Percentiles rank a stretch among this genome's conserved stretches.
Evolutionary conservation across 2,888 invertebrate genomes (phyloP).

Genomic region (Lasius fuliginosus): DNA sequence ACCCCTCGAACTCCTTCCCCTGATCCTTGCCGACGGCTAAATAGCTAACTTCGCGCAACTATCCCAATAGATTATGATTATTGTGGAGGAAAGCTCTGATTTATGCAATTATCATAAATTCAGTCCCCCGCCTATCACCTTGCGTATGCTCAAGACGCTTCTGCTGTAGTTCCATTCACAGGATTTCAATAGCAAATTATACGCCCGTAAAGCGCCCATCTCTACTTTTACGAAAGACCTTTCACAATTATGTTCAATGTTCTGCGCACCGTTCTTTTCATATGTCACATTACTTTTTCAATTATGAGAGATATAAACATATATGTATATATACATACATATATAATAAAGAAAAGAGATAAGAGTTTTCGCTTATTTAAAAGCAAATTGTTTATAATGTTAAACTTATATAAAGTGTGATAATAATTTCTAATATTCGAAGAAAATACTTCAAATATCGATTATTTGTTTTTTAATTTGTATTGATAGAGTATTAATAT

Average conservation of each 20-base stretch:
- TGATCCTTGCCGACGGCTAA: constrained; percentile 83
- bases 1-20: constrained; percentile 73
- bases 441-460: not conserved
- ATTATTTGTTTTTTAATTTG: not conserved
- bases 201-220: constrained; percentile 74
- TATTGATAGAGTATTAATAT: not conserved
- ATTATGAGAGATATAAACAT: not conserved
- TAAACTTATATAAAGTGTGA: not conserved
- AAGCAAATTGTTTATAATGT: not conserved
- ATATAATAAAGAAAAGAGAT: not conserved
- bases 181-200: constrained; percentile 85
- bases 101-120: constrained; percentile 86
- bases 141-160: constrained; percentile 84
- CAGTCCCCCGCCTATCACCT: constrained; percentile 80
- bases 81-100: constrained; percentile 86
- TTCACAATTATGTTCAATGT: constrained; percentile 17
- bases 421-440: constrained; percentile 14
- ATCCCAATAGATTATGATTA: constrained; percentile 86
- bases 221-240: constrained; percentile 31
- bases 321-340: not conserved
- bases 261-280: not conserved
- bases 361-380: not conserved
- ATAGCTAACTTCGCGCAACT: constrained; percentile 85
- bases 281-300: not conserved
- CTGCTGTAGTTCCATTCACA: constrained; percentile 81